Evolutionary conservation across 2,797 vertebrate genomes (phyloP), one percentile per base, ranked within the genome.

Genomic region (Tenualosa thibaudeaui): DNA sequence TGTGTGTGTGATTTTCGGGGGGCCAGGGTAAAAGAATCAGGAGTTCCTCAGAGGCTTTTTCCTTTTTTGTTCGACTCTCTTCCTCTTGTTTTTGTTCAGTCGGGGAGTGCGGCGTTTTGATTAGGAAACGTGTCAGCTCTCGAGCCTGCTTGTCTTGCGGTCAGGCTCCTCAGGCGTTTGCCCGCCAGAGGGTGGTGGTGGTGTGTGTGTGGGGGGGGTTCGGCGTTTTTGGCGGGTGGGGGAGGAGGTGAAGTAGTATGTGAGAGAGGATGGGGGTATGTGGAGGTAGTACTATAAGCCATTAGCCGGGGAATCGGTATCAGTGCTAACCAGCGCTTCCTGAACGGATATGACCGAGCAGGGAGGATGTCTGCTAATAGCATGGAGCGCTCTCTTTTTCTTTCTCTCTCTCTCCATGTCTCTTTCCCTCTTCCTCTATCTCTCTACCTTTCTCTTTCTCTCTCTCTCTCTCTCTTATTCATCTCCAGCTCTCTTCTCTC

Each of bases 301-400:
- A 92, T 93, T 88, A 71, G 88, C 87, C 84, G 91, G 83, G 90
- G 83, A 90, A 92, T 93, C 92, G 88, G 89, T 96, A 96, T 96
- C 95, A 95, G 95, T 86, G 85, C 90, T 78, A 88, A 89, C 92
- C 94, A 96, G 95, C 90, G 89, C 93, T 96, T 96, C 95, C 95
- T 95, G 93, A 93, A 92, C 88, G 90, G 93, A 95, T 92, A 94
- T 94, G 94, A 93, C 93, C 94, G 94, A 93, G 93, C 92, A 89
- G 90, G 91, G 91, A 94, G 95, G 96, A 96, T 95, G 94, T 94
- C 91, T 81, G 82, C 91, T 94, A 93, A 94, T 94, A 95, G 93
- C 71, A 78, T 89, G 86, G 84, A 46, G 71, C 88, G 82, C 68
- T 86, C 85, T 91, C 81, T 31, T 50, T 50, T 75, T 81, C 81